Conservation (phyloP, 2,888 invertebrate species). For the Troides oblongomaculatus region DNA sequence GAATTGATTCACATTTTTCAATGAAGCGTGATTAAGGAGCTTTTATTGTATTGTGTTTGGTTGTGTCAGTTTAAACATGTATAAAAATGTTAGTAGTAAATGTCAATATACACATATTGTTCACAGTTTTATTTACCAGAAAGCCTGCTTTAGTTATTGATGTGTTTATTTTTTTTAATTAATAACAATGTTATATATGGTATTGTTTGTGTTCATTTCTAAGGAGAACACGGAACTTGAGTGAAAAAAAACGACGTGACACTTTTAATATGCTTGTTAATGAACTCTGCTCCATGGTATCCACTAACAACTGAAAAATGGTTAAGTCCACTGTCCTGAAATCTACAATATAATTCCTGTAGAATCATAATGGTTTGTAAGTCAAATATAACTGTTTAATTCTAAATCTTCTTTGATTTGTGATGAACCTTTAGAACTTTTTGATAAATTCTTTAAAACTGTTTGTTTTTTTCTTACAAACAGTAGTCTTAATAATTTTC, state of each 20-base stretch:
- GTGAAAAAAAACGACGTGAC: constrained; percentile 97
- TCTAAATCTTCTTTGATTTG: too few relatives aligned
- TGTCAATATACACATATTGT: too few relatives aligned
- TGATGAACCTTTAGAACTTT: background rate
- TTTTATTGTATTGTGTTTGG: too few relatives aligned
- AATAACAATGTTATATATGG: background rate
- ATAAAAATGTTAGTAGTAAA: too few relatives aligned
- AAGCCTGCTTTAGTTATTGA: too few relatives aligned
- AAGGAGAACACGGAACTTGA: constrained; percentile 94
- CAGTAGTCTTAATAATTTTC: too few relatives aligned
- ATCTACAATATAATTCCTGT: constrained; percentile 93
- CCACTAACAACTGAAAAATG: constrained; percentile 92
- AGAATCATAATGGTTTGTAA: constrained; percentile 92
- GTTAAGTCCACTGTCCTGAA: constrained; percentile 97
- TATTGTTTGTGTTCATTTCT: constrained; percentile 31
- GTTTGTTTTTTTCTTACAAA: too few relatives aligned
- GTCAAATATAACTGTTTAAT: background rate
- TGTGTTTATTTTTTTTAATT: too few relatives aligned
- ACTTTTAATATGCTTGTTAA: constrained; percentile 96
- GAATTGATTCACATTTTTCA: too few relatives aligned
- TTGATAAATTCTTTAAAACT: constrained; percentile 1
- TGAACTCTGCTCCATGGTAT: constrained; percentile 94
- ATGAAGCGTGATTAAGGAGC: too few relatives aligned
- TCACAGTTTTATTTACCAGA: too few relatives aligned
- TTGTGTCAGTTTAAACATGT: too few relatives aligned